Conservation (phyloP, 2,888 invertebrate species). For the Metellina segmentata region DNA sequence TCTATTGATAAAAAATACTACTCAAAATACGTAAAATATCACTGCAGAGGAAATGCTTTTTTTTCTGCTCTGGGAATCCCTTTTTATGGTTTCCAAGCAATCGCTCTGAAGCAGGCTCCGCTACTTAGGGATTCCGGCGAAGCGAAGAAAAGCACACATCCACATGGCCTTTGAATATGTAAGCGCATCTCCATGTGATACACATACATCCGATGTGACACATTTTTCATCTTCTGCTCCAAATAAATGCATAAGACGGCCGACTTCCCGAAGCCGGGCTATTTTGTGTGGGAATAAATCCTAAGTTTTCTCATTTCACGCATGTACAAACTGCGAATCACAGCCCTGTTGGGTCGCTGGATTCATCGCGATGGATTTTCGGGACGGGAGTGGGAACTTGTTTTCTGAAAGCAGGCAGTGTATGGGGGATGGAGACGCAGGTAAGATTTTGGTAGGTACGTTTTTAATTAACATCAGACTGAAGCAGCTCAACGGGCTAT, state of each 20-base stretch:
- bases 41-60: not conserved
- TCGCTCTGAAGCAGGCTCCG: not conserved
- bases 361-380: not conserved
- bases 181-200: conserved; percentile 15
- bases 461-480: no score
- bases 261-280: not conserved
- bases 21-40: not conserved
- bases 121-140: conserved; percentile 17
- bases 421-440: not conserved
- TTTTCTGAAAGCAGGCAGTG: not conserved
- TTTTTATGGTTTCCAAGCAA: not conserved
- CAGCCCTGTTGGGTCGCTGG: not conserved
- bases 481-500: no score
- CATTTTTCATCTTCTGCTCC: conserved; percentile 33
- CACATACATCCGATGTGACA: conserved; percentile 17
- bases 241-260: not conserved
- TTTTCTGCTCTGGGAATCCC: not conserved
- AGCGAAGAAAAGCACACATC: conserved; percentile 7
- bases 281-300: conserved; percentile 24
- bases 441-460: not conserved
- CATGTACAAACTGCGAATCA: conserved; percentile 16
- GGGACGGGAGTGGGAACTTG: not conserved
- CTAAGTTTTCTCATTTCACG: conserved; percentile 60
- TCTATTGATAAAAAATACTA: not conserved
- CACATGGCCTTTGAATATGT: conserved; percentile 8